Base-by-base conservation (phyloP, 2,888 invertebrate genomes). In the Podotricha telesiphe region DNA sequence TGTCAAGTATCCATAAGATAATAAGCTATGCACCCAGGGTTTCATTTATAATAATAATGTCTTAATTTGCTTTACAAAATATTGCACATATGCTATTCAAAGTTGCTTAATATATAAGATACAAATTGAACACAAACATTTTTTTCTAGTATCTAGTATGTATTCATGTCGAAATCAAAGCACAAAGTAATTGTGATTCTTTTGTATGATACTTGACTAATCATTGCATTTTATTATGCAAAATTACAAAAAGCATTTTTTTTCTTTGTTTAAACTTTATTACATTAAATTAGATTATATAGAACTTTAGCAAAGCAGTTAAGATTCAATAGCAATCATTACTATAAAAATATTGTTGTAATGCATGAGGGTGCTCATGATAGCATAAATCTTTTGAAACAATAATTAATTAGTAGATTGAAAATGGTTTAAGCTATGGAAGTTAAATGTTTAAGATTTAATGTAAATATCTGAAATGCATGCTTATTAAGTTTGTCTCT, bases 1-100 rank as follows among this genome's bases (percentile, higher is more conserved):
- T 70, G 69, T 70, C 63, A 63, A 70, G 69, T 70, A 70, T 42
- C 37, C 42, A 40, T 69, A 65, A 65, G 53, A 65, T 69, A 65
- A 50, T 47, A 48, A 47, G 28, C 48, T 28, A 28, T 28, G 28
- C 40, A 58, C 45, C 51, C 50, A 40, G 53, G 22, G 51, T 28
- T 69, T 68, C 15, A 42, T 65, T 61, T 66, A 22, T 62, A 48
- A 45, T 28, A 47, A 65, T 68, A 55, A 45, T n/a, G n/a, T 59
- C 19, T 28, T 61, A 19, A 45, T 34, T 61, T 19, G 15, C 3
- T 59, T 45, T 15, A 55, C 34, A 55, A 10, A 22, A 42, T 20
- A 15, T 42, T 20, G 42, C 42, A 45, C 20, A 59, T 22, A 45
- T 11, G 45, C 11, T 28, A 45, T 28, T 45, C 17, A 42, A 51